phyloP scores from a whole-genome alignment of 2,113 vertebrate genomes.

The Prolemur simus region DNA sequence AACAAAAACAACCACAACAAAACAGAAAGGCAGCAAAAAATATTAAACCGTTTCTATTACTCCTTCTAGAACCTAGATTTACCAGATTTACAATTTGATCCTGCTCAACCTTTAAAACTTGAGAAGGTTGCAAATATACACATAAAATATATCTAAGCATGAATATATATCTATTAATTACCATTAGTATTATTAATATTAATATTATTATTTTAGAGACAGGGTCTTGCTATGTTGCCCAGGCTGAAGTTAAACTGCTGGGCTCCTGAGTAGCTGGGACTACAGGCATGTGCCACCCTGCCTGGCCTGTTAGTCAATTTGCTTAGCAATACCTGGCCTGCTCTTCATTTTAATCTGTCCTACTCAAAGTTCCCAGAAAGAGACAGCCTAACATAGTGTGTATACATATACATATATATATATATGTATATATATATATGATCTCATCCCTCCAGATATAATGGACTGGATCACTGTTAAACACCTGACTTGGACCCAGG shows the following conservation, averaged over 20 bases:
- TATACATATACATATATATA: too few relatives aligned
- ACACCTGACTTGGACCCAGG: neutral
- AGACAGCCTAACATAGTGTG: neutral
- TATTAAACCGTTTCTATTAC: neutral
- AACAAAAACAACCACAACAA: slow-evolving; percentile 10
- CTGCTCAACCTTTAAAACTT: neutral
- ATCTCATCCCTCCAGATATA: neutral
- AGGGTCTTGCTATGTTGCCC: too few relatives aligned
- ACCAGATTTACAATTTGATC: neutral
- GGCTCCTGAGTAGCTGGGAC: too few relatives aligned
- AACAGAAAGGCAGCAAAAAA: slow-evolving; percentile 30
- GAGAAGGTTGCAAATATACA: neutral
- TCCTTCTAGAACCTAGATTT: slow-evolving; percentile 28
- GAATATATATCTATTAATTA: neutral
- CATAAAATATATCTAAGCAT: neutral
- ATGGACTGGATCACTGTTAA: neutral
- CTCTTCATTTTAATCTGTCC: neutral
- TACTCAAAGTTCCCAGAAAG: neutral
- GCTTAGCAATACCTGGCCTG: neutral
- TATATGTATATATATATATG: too few relatives aligned
- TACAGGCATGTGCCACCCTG: too few relatives aligned
- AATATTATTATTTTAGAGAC: too few relatives aligned
- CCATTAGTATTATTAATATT: too few relatives aligned
- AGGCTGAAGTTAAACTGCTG: too few relatives aligned
- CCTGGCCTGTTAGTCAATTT: neutral